A percentile compares a stretch with the other conserved stretches of the same genome.
phyloP scores from a whole-genome alignment of 2,113 vertebrate genomes.

The Gallinago undulata region DNA sequence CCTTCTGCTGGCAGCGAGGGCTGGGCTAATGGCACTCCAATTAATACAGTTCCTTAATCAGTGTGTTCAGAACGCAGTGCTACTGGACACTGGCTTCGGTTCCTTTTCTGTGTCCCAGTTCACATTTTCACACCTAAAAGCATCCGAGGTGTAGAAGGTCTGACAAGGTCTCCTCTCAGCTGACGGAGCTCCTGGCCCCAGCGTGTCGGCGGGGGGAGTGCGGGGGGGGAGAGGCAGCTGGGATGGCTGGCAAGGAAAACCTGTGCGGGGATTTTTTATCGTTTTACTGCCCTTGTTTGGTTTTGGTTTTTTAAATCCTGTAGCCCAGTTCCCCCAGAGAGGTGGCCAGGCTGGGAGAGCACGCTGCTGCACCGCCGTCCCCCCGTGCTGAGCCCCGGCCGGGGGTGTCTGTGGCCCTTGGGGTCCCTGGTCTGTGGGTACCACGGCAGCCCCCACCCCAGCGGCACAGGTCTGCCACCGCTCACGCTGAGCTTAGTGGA shows the following conservation, averaged over 20 bases:
- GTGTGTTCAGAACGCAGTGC: background rate
- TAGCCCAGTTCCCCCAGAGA: rapidly evolving
- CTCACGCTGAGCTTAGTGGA: constrained; percentile 19
- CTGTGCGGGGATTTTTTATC: background rate
- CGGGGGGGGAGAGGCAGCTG: background rate
- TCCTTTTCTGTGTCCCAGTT: background rate
- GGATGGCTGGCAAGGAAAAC: background rate
- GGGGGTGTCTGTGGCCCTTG: background rate
- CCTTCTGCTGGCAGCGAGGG: background rate
- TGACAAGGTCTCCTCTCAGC: background rate
- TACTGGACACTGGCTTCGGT: background rate
- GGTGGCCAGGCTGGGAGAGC: background rate
- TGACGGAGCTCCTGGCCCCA: rapidly evolving
- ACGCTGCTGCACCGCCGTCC: background rate
- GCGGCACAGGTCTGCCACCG: background rate
- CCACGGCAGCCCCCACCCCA: background rate
- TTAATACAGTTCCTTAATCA: background rate
- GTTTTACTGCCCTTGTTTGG: background rate
- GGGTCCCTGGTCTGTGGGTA: background rate
- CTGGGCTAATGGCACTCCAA: background rate
- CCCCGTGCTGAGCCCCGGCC: background rate
- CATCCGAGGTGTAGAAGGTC: background rate
- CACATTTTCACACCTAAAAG: constrained; percentile 30
- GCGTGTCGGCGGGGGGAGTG: background rate
- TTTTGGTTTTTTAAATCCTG: background rate